These are phyloP conservation scores for Rhineura floridana DNA, from an alignment of 2,113 vertebrate genomes.

Conservation along the genomic window DNA sequence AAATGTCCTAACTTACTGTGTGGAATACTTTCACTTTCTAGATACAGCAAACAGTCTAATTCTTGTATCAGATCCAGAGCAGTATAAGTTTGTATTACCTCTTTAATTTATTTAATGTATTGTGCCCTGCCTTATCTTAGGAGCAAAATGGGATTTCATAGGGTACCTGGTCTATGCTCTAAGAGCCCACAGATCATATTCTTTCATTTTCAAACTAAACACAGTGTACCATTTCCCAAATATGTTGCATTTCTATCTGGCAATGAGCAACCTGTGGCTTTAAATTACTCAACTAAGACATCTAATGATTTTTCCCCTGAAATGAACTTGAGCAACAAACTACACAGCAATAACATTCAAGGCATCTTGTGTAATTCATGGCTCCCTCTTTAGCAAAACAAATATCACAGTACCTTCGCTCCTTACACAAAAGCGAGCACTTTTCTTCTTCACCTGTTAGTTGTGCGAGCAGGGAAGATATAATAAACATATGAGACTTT, in stretches of 20 bases:
- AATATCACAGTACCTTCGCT: background rate
- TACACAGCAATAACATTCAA: background rate
- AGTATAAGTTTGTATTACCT: background rate
- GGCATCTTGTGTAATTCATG: background rate
- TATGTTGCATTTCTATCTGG: background rate
- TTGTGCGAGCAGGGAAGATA: background rate
- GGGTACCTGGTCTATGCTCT: background rate
- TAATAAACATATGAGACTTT: too few species aligned
- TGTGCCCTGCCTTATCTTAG: background rate
- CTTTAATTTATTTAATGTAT: rapidly evolving
- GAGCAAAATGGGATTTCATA: background rate
- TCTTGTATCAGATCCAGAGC: background rate
- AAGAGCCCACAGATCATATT: background rate
- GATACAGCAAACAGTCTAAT: background rate
- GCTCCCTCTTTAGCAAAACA: background rate
- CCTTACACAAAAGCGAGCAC: background rate
- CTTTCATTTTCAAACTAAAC: background rate
- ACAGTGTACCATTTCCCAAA: background rate
- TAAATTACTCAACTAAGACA: background rate
- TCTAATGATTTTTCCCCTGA: background rate
- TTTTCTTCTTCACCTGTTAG: background rate
- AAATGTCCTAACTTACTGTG: background rate
- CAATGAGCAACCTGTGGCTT: background rate
- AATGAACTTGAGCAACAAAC: background rate
- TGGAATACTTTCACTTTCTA: rapidly evolving